Evolutionary conservation across 1,140 invertebrate genomes (phyloP).

Genomic region (Diprion similis): DNA sequence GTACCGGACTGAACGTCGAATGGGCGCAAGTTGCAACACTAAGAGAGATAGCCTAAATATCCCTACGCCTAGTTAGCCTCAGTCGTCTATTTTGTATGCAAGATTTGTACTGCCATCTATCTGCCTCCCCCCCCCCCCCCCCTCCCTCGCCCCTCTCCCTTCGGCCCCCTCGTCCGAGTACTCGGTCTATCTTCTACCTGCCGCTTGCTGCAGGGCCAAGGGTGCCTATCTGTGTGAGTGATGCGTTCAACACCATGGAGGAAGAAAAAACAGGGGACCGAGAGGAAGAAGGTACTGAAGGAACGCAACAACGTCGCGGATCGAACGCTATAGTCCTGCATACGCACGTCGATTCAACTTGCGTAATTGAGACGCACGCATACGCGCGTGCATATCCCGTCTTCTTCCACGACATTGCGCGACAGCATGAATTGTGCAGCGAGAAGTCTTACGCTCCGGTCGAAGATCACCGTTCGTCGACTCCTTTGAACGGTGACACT

Average conservation of each 20-base stretch:
- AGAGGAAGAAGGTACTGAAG: too few relatives aligned
- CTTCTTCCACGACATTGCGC: too few relatives aligned
- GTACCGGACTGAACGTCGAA: conserved; percentile 29
- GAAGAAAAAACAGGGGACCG: too few relatives aligned
- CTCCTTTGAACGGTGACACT: neutral
- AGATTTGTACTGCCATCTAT: conserved; percentile 30
- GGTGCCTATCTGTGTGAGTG: neutral
- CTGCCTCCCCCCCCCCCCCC: conserved; percentile 36
- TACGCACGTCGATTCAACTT: too few relatives aligned
- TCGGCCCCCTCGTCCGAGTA: conserved; percentile 25
- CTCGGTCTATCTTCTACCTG: conserved; percentile 31
- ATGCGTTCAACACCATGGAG: neutral
- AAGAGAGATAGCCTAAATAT: conserved; percentile 44
- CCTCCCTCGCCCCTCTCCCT: conserved; percentile 31
- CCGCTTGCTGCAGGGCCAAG: neutral
- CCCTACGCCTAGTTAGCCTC: conserved; percentile 34
- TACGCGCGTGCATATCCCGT: too few relatives aligned
- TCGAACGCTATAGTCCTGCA: too few relatives aligned
- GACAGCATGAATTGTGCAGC: too few relatives aligned
- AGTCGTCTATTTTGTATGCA: conserved; percentile 45
- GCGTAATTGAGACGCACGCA: too few relatives aligned
- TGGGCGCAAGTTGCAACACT: conserved; percentile 15
- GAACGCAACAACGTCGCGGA: too few relatives aligned
- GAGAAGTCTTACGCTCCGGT: neutral
- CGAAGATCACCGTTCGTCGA: neutral